Base-by-base conservation (phyloP, 2,113 vertebrate genomes). In the Dipodomys ordii region DNA sequence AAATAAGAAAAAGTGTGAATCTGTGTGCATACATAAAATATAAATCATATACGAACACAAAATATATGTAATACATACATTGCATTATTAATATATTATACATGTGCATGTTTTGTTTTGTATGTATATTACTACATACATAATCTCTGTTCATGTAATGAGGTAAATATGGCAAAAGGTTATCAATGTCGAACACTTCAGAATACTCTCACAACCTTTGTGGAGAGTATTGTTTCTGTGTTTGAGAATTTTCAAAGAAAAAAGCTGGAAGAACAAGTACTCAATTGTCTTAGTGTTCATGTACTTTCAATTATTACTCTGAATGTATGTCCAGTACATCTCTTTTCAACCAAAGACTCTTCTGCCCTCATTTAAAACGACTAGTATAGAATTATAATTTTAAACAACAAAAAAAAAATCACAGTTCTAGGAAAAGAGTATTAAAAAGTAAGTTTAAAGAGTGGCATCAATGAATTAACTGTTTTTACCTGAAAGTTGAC, bases 401-500 rank as follows among this genome's bases (percentile, higher is more conserved):
- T 71, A 28, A 95, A 94, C 16, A 67, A 90, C 92, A 93, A 81
- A 64, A 84, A 20, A 77, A 77, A 49, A 77, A 67, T 67, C 46
- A 68, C 19, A 91, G 82, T 80, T 93, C 46, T 32, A 79, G 16
- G 35, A 93, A 91, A 39, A 93, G 11, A 80, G 6, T 90, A 76
- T 88, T 78, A n/a, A 64, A 73, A 93, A 79, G n/a, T n/a, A 92
- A 1, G 44, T 78, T 95, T 87, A 96, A 95, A 96, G 57, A 49
- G 46, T 76, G 19, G 44, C 86, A 72, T 95, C 81, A 94, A 69
- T 83, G 82, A 95, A 95, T 93, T 71, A 60, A 86, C 88, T 64
- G 0, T 80, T 96, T 98, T 64, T 99, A 99, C 99, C 99, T 99
- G 99, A 97, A 99, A 99, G 97, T 99, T 99, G 97, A 99, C 99